A percentile compares a stretch with the other conserved stretches of the same genome.
phyloP scores from a whole-genome alignment of 2,888 invertebrate species.

The Clunio marinus region DNA sequence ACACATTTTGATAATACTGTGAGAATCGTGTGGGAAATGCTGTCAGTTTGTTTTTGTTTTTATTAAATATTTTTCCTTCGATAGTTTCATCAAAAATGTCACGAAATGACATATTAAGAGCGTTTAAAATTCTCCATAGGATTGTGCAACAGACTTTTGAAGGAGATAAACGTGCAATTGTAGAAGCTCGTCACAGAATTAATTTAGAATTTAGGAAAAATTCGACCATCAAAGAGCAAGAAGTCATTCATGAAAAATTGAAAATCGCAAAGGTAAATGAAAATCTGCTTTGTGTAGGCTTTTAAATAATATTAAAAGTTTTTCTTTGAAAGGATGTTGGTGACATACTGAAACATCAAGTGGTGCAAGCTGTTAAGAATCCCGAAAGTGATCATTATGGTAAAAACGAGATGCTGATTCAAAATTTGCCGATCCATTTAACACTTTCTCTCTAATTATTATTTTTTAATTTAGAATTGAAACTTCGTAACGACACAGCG shows the following conservation, averaged over 20 bases:
- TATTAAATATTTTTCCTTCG: too few relatives aligned
- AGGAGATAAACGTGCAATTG: not conserved
- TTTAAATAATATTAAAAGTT: too few relatives aligned
- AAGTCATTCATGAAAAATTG: constrained; percentile 10
- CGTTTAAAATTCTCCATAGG: constrained; percentile 1
- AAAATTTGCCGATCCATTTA: not conserved
- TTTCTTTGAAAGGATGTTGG: too few relatives aligned
- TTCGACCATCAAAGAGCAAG: not conserved
- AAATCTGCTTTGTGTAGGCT: too few relatives aligned
- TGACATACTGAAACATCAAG: constrained; percentile 2
- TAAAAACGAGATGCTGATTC: not conserved
- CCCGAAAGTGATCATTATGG: constrained; percentile 14
- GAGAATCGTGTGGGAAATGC: too few relatives aligned
- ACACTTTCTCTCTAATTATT: not conserved
- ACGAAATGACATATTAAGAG: not conserved
- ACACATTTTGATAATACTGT: too few relatives aligned
- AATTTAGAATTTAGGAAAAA: constrained; percentile 22
- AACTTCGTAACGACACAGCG: not conserved
- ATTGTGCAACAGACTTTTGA: constrained; percentile 6
- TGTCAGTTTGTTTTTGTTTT: not conserved
- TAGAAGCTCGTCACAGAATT: not conserved
- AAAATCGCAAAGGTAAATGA: constrained; percentile 6
- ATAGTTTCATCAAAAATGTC: too few relatives aligned
- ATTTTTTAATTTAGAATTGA: constrained; percentile 15
- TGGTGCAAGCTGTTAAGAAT: constrained; percentile 22